Base-by-base conservation (phyloP, 1,140 invertebrate genomes). In the Drosophila navojoa region DNA sequence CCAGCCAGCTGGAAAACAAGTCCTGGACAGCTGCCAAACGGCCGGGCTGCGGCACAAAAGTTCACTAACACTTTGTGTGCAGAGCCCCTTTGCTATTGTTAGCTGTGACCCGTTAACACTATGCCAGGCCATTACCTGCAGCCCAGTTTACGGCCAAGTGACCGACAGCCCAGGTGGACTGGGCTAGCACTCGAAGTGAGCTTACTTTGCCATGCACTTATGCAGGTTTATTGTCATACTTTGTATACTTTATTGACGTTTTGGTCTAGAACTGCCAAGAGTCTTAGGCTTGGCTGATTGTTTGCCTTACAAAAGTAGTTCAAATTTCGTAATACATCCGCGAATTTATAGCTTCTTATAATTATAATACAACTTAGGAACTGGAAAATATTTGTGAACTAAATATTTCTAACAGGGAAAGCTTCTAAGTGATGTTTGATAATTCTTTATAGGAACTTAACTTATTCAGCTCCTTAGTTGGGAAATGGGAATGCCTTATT, bases 21-120 rank as follows among this genome's bases (percentile, higher is more conserved):
- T 27, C 44, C 61, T 72, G 78, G 74, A 57, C 52, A 49, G 42
- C 13, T 35, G 75, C 75, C 79, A 78, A 62, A 38, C 35, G 9
- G 44, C 16, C 13, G 38, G 15, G n/a, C 42, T 19, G 40, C 19
- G 35, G 16, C 61, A 27, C 35, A 53, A 49, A 49, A 70, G 68
- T 55, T 71, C 52, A 71, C 35, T 63, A 62, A 32, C 59, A 63
- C 59, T 49, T 22, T 50, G 19, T 32, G 68, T 32, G 11, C n/a
- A 19, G 52, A 64, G 22, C 47, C n/a, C 25, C 64, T 71, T 71
- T 15, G 42, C 38, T 53, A 49, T 68, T 50, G 35, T 58, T 62
- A 52, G 45, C 45, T 49, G 25, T 49, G 19, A 61, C 42, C 52
- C 57, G 67, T 73, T 73, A 73, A 54, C 52, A 68, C 64, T 42